phyloP scores from a whole-genome alignment of 2,888 invertebrate genomes.

The Lagria hirta region DNA sequence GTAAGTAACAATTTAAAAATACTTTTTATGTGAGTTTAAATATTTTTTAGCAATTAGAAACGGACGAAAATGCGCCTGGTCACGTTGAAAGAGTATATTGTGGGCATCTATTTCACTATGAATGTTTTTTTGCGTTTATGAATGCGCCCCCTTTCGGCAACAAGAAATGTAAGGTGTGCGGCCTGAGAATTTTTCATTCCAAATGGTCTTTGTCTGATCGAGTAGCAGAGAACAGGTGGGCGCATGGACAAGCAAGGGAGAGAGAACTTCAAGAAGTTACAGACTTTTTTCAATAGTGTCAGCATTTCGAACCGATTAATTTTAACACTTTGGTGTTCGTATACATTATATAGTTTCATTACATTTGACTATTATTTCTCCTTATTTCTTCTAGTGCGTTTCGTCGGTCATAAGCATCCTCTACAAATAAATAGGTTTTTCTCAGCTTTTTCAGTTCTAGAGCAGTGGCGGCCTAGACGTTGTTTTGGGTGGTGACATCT shows the following conservation, averaged over 20 bases:
- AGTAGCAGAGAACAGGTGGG: constrained; percentile 74
- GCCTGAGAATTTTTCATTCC: constrained; percentile 68
- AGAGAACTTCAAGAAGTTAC: constrained; percentile 74
- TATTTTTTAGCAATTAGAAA: constrained; percentile 45
- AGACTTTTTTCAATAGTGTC: constrained; percentile 64
- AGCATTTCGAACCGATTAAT: too few species aligned
- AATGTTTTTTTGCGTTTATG: constrained; percentile 68
- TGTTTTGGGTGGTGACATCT: too few species aligned
- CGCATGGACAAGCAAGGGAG: constrained; percentile 73
- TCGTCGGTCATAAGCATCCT: too few species aligned
- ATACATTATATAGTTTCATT: too few species aligned
- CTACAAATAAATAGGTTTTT: too few species aligned
- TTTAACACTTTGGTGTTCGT: too few species aligned
- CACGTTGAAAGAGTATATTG: constrained; percentile 73
- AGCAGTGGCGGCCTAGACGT: too few species aligned
- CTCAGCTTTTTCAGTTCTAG: too few species aligned
- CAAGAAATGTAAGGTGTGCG: constrained; percentile 67
- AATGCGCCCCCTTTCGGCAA: constrained; percentile 76
- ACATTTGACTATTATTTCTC: too few species aligned
- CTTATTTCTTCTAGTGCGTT: too few species aligned
- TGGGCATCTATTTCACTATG: constrained; percentile 70
- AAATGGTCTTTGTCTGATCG: constrained; percentile 71
- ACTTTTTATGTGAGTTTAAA: not conserved
- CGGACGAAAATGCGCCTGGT: constrained; percentile 61
- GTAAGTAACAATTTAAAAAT: constrained; percentile 44